These are phyloP conservation scores for Climacteris rufus DNA, from an alignment of 2,113 vertebrate genomes.

Conservation along the genomic window DNA sequence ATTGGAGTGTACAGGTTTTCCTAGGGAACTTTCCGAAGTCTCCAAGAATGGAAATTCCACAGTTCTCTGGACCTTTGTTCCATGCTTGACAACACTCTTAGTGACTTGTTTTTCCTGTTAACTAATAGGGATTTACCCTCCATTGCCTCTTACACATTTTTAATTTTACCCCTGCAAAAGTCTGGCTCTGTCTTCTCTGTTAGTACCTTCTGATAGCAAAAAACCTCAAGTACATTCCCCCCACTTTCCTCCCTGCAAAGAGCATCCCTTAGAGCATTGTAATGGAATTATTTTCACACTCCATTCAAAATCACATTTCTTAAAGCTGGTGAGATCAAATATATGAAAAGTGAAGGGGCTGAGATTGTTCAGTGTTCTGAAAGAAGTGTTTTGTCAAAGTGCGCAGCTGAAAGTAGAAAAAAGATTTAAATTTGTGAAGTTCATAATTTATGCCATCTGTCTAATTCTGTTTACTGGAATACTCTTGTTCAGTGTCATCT, in stretches of 20 bases:
- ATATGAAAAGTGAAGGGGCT: background rate
- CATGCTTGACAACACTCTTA: fast-evolving
- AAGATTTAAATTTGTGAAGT: background rate
- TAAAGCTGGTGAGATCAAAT: background rate
- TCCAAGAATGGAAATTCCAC: background rate
- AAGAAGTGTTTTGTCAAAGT: background rate
- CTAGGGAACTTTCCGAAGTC: background rate
- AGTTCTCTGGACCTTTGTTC: background rate
- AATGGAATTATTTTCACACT: background rate
- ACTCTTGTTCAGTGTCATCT: background rate
- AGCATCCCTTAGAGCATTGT: background rate
- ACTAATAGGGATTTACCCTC: background rate
- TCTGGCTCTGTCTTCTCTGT: background rate
- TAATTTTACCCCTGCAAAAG: background rate
- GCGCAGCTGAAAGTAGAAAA: background rate
- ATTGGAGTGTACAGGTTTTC: background rate
- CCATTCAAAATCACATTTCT: background rate
- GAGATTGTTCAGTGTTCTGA: background rate
- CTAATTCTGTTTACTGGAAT: background rate
- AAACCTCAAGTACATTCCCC: background rate
- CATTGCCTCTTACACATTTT: background rate
- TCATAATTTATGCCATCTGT: background rate
- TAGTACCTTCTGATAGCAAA: background rate
- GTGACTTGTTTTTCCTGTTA: background rate
- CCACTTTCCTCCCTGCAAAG: background rate